Base-by-base conservation (phyloP, 2,888 invertebrate genomes). In the Limnephilus marmoratus region DNA sequence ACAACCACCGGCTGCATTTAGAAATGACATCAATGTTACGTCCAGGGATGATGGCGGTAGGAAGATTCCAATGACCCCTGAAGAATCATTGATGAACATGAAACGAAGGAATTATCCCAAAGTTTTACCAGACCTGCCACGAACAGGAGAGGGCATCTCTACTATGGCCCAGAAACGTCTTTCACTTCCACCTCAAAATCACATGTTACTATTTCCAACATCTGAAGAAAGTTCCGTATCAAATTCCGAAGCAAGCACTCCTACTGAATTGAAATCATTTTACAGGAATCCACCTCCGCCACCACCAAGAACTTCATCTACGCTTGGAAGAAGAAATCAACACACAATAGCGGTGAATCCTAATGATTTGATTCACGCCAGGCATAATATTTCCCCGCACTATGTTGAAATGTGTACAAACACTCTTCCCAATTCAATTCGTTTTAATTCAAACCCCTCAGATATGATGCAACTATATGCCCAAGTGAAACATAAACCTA, bases 41-140 rank as follows among this genome's bases (percentile, higher is more conserved):
- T 97, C 97, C 88, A 96, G 97, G 92, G 97, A 97, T 93, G 97
- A 97, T 91, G 95, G 94, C 0, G 90, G 94, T 41, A 94, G 93
- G 29, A 93, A 95, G 91, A 94, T 95, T 24, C 95, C 96, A 5
- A 94, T 97, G 83, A 97, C 97, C 12, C 96, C 97, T 1, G 97
- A 97, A 94, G 98, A 98, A 94, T 97, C 98, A 0, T 94, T 98
- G 90, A 95, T 97, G 93, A 97, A 97, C 68, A 97, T 98, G 85
- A 97, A 98, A 95, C 96, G 97, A 92, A 96, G 98, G 94, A 98
- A 98, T 94, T 98, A 97, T 94, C 98, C 98, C 0, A 98, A 98
- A 96, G 98, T 98, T 1, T 95, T 98, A 68, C 98, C 98, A n/a
- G 98, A 98, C 95, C 97, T 97, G 94, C 97, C 97, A 2, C 96